Conservation (phyloP, 2,888 invertebrate genomes). For the Hesperia comma region DNA sequence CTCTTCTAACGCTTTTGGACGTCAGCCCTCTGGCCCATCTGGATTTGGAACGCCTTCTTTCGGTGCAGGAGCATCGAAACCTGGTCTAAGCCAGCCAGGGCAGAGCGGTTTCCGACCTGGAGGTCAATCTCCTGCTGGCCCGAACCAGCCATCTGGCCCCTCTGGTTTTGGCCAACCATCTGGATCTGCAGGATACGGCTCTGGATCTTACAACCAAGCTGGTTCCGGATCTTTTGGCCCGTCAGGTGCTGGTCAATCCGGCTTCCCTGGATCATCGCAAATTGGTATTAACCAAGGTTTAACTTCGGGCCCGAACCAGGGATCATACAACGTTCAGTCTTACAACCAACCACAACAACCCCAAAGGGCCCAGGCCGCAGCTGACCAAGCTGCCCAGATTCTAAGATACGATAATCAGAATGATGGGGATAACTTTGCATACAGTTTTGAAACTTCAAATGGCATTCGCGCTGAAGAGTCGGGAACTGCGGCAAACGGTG, state of each 20-base stretch:
- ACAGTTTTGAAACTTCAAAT: conserved; percentile 76
- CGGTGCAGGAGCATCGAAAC: conserved; percentile 24
- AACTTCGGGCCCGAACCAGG: conserved; percentile 9
- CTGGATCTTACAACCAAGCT: conserved; percentile 10
- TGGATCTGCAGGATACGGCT: conserved; percentile 34
- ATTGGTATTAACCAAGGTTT: conserved; percentile 22
- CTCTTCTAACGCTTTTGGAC: conserved; percentile 26
- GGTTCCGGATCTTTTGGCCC: conserved; percentile 13
- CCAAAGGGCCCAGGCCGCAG: conserved; percentile 67
- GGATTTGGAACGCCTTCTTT: conserved; percentile 38
- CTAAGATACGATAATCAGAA: conserved; percentile 70
- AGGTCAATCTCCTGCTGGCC: conserved; percentile 29
- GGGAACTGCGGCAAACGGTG: conserved; percentile 74
- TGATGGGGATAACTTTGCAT: conserved; percentile 70
- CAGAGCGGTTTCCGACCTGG: conserved; percentile 20
- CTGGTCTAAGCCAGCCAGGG: conserved; percentile 15
- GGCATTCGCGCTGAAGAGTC: conserved; percentile 77
- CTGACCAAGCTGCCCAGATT: conserved; percentile 69
- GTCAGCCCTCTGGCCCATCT: conserved; percentile 36
- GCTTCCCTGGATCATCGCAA: conserved; percentile 31
- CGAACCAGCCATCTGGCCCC: conserved; percentile 36
- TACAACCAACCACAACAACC: conserved; percentile 62
- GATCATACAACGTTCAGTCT: conserved; percentile 32
- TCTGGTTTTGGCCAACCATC: conserved; percentile 44
- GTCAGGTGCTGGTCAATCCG: conserved; percentile 31